A percentile compares a stretch with the other conserved stretches of the same genome.
Evolutionary conservation across 2,113 vertebrate genomes (phyloP).

Genomic region (Symphodus melops): DNA sequence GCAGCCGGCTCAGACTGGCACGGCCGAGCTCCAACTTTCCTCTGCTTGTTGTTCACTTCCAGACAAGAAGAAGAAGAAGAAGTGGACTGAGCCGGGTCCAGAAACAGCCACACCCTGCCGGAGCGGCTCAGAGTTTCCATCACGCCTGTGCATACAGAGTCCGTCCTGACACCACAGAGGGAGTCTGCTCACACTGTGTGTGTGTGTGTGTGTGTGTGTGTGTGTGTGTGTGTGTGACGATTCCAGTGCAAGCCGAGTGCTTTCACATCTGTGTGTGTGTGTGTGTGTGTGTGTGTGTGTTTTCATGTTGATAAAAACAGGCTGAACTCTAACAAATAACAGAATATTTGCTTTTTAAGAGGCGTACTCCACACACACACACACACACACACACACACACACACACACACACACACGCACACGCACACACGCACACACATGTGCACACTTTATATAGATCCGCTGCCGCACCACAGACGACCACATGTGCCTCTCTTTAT

Average conservation of each 20-base stretch:
- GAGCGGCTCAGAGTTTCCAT: constrained; percentile 69
- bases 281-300: neutral
- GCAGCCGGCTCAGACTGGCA: constrained; percentile 14
- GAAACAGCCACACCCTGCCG: constrained; percentile 68
- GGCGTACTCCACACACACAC: too few species aligned
- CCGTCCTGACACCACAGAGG: neutral
- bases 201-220: neutral
- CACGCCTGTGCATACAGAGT: neutral
- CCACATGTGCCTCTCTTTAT: constrained; percentile 57
- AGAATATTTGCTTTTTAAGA: too few species aligned
- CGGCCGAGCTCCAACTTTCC: constrained; percentile 51
- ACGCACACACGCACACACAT: too few species aligned
- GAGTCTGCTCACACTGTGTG: neutral
- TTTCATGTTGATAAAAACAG: neutral
- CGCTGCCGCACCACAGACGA: constrained; percentile 53
- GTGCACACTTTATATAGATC: constrained; percentile 42
- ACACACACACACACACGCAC: too few species aligned
- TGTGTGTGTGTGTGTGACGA: neutral
- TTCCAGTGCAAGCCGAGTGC: neutral
- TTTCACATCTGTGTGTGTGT: neutral
- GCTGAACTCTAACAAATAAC: too few species aligned
- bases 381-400: too few species aligned
- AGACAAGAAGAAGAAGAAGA: constrained; percentile 35
- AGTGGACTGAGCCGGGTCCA: constrained; percentile 34
- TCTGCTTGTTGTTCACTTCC: constrained; percentile 33